Evolutionary conservation across 2,797 vertebrate genomes (phyloP).

Genomic region (Channallabes apus): DNA sequence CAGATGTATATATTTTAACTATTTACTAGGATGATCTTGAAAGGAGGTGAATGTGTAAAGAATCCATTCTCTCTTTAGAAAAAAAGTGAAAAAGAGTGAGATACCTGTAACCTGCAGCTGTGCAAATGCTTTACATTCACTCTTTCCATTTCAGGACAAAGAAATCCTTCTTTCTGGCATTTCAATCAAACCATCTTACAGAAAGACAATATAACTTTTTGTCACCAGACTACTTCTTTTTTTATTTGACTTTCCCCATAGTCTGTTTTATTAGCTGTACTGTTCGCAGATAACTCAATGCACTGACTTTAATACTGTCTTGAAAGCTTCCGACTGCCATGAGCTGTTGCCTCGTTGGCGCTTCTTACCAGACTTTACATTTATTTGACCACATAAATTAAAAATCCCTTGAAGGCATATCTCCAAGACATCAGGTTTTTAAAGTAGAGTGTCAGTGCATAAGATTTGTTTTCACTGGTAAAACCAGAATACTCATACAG

Average conservation of each 20-base stretch:
- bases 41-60: background rate
- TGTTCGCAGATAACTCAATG: background rate
- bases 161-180: background rate
- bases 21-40: background rate
- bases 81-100: background rate
- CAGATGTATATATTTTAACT: background rate
- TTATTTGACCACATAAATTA: conserved; percentile 24
- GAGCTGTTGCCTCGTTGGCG: background rate
- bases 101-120: background rate
- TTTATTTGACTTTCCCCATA: background rate
- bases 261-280: background rate
- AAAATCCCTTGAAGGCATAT: background rate
- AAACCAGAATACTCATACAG: background rate
- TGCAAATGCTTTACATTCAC: background rate
- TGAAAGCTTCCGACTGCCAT: background rate
- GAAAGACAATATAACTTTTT: background rate
- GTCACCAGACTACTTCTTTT: background rate
- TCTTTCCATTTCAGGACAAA: background rate
- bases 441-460: background rate
- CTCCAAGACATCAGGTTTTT: background rate
- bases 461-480: background rate
- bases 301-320: background rate
- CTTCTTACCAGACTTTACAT: background rate
- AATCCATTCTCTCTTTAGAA: background rate
- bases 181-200: background rate